phyloP scores from a whole-genome alignment of 1,140 invertebrate species.

The Calycopis cecrops region DNA sequence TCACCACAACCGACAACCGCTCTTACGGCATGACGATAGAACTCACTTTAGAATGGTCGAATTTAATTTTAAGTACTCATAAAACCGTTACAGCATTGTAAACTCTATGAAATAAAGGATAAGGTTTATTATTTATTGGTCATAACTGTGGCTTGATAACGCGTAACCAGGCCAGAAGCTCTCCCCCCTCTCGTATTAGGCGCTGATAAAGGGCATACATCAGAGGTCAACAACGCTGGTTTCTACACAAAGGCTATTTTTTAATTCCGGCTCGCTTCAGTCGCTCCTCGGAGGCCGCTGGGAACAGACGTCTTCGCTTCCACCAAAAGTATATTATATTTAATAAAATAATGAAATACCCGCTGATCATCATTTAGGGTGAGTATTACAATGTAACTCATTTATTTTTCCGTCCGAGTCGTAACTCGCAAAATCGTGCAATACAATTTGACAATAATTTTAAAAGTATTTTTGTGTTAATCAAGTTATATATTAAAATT shows the following conservation, averaged over 20 bases:
- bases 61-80: constrained; percentile 9
- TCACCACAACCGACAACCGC: constrained; percentile 18
- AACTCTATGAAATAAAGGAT: constrained; percentile 8
- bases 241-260: constrained; percentile 34
- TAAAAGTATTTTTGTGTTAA: no score
- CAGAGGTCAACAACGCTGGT: constrained; percentile 40
- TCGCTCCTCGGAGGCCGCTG: constrained; percentile 32
- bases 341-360: constrained; percentile 18
- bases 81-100: constrained; percentile 17
- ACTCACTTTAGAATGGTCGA: constrained; percentile 16
- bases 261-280: constrained; percentile 36
- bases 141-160: constrained; percentile 31
- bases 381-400: constrained; percentile 23
- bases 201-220: neutral
- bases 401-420: no score
- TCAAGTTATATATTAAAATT: no score
- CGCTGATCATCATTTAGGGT: constrained; percentile 37
- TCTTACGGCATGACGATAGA: constrained; percentile 22
- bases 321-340: neutral
- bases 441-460: no score
- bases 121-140: constrained; percentile 19
- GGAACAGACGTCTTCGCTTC: constrained; percentile 26
- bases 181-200: constrained; percentile 25
- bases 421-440: no score
- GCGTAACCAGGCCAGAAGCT: constrained; percentile 28